Percentiles rank a stretch among this genome's conserved stretches.
Conservation (phyloP, 2,797 vertebrate genomes). For the Oreortyx pictus region DNA sequence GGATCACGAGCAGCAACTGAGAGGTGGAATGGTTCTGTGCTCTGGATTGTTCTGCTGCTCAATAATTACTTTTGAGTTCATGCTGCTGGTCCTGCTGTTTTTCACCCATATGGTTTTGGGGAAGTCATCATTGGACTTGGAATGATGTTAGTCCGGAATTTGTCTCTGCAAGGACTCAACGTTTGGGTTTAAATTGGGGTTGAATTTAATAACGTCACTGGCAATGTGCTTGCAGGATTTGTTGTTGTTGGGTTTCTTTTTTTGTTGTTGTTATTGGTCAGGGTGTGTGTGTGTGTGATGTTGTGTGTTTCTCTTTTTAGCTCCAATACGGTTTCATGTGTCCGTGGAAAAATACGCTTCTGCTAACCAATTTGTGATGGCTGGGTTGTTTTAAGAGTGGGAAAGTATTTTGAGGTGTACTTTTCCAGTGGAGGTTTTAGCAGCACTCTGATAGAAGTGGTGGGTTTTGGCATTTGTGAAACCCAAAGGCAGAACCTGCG, state of each 20-base stretch:
- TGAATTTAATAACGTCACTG: not conserved
- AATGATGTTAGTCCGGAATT: not conserved
- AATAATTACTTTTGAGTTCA: not conserved
- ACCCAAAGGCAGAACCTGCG: rapidly evolving
- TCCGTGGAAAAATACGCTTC: not conserved
- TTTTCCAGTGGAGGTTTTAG: not conserved
- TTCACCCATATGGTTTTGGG: not conserved
- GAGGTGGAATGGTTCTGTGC: not conserved
- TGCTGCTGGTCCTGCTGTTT: not conserved
- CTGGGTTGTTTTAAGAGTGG: rapidly evolving
- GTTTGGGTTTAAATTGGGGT: not conserved
- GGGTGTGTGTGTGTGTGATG: too few species aligned
- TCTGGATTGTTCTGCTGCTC: not conserved
- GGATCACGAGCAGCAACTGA: not conserved
- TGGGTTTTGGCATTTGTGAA: not conserved
- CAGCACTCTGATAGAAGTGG: rapidly evolving
- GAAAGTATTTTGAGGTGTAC: not conserved
- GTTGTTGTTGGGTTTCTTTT: too few species aligned
- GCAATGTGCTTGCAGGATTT: not conserved
- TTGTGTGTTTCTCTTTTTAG: not conserved
- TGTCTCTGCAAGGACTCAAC: not conserved
- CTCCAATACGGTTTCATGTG: not conserved
- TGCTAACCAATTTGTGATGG: not conserved
- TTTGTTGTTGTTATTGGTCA: too few species aligned
- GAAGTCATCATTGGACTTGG: not conserved